phyloP scores from a whole-genome alignment of 2,888 invertebrate genomes.

The Mesorhabditis sp. region DNA sequence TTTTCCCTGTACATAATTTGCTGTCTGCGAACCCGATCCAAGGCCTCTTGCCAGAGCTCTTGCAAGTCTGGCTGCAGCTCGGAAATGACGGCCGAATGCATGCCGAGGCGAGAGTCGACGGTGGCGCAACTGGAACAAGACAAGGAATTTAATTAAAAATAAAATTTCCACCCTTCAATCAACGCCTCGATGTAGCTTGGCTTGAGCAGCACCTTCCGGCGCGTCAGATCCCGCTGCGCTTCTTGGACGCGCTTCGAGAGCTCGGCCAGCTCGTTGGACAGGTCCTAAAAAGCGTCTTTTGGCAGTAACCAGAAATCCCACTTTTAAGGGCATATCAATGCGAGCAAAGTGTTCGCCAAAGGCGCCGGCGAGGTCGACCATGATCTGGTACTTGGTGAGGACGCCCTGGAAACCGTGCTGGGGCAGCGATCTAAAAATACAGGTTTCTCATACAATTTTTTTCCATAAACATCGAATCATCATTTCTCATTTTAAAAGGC shows the following conservation, averaged over 20 bases:
- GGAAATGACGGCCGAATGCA: slow-evolving; percentile 56
- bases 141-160: background rate
- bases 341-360: slow-evolving; percentile 50
- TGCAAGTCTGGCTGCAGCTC: slow-evolving; percentile 42
- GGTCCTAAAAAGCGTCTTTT: slow-evolving; percentile 21
- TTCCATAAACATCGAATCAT: no score
- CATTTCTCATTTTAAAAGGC: no score
- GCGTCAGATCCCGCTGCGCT: slow-evolving; percentile 71
- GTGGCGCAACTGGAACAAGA: slow-evolving; percentile 22
- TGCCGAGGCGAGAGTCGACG: slow-evolving; percentile 53
- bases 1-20: slow-evolving; percentile 66
- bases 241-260: slow-evolving; percentile 67
- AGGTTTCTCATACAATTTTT: background rate
- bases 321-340: slow-evolving; percentile 26
- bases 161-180: slow-evolving; percentile 24
- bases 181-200: slow-evolving; percentile 34
- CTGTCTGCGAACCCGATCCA: slow-evolving; percentile 71
- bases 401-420: slow-evolving; percentile 8
- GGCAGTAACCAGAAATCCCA: background rate
- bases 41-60: slow-evolving; percentile 72
- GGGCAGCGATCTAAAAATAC: slow-evolving; percentile 16
- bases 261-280: slow-evolving; percentile 28
- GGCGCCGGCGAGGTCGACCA: slow-evolving; percentile 48
- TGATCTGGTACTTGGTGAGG: slow-evolving; percentile 40
- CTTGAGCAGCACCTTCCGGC: slow-evolving; percentile 64